Evolutionary conservation across 2,113 vertebrate genomes (phyloP).

Genomic region (Puma concolor): DNA sequence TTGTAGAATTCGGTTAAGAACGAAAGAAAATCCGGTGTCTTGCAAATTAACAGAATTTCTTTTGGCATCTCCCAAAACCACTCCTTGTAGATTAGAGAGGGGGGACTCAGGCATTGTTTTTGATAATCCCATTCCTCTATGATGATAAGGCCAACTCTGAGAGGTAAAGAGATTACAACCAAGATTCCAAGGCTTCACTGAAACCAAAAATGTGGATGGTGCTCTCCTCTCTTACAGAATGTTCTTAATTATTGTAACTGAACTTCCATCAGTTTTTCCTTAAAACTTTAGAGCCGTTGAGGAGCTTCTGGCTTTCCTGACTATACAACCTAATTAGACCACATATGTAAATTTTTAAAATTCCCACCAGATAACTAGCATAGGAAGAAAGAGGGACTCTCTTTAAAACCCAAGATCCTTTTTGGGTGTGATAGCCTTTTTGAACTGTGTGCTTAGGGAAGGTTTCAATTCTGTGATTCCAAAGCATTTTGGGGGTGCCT

Average conservation of each 20-base stretch:
- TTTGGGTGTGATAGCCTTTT: background rate
- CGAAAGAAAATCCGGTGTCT: background rate
- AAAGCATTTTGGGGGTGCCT: background rate
- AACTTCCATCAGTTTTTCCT: background rate
- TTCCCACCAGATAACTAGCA: background rate
- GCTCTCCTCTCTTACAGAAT: background rate
- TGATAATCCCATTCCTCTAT: background rate
- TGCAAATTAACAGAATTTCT: slow-evolving; percentile 11
- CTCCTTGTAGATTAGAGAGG: background rate
- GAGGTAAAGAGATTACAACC: background rate
- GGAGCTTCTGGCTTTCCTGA: background rate
- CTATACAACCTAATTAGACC: background rate
- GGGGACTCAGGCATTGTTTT: background rate
- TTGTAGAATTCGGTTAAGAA: background rate
- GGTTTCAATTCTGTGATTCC: slow-evolving; percentile 33
- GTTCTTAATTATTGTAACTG: background rate
- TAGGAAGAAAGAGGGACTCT: background rate
- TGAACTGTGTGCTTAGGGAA: background rate
- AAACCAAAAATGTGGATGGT: background rate
- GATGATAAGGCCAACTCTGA: background rate
- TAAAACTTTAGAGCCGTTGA: background rate
- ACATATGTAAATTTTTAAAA: background rate
- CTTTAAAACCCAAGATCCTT: background rate
- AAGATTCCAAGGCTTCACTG: background rate
- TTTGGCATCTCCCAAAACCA: background rate